Conservation (phyloP, 2,888 invertebrate species). For the Cheilosia scutellata region DNA sequence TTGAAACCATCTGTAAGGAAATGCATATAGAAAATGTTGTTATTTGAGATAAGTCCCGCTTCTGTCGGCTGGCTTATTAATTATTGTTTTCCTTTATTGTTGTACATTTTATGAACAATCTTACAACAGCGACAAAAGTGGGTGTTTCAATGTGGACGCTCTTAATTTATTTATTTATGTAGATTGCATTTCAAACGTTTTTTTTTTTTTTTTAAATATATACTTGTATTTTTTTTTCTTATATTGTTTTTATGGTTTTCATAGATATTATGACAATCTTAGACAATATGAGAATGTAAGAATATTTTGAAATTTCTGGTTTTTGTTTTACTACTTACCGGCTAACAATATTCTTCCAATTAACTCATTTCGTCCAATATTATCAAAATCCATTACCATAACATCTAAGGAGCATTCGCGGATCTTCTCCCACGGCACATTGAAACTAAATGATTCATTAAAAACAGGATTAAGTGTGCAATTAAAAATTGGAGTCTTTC, state of each 20-base stretch:
- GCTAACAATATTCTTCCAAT: constrained; percentile 96
- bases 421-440: constrained; percentile 98
- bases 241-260: constrained; percentile 74
- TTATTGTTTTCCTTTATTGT: neutral
- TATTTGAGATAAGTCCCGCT: constrained; percentile 40
- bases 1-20: constrained; percentile 11
- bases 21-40: constrained; percentile 17
- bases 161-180: constrained; percentile 37
- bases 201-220: neutral
- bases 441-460: constrained; percentile 98
- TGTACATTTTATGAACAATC: constrained; percentile 9
- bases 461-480: constrained; percentile 97
- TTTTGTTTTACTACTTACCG: constrained; percentile 85
- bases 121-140: constrained; percentile 65
- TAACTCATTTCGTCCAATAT: constrained; percentile 96
- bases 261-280: constrained; percentile 78
- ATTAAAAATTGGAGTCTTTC: constrained; percentile 97
- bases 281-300: constrained; percentile 78
- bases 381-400: constrained; percentile 98
- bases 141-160: constrained; percentile 76
- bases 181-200: constrained; percentile 22
- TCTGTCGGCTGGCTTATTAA: constrained; percentile 49
- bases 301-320: constrained; percentile 66
- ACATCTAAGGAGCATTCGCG: constrained; percentile 97
- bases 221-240: neutral